Evolutionary conservation across 2,888 invertebrate species (phyloP).

Genomic region (Sesia bembeciformis): DNA sequence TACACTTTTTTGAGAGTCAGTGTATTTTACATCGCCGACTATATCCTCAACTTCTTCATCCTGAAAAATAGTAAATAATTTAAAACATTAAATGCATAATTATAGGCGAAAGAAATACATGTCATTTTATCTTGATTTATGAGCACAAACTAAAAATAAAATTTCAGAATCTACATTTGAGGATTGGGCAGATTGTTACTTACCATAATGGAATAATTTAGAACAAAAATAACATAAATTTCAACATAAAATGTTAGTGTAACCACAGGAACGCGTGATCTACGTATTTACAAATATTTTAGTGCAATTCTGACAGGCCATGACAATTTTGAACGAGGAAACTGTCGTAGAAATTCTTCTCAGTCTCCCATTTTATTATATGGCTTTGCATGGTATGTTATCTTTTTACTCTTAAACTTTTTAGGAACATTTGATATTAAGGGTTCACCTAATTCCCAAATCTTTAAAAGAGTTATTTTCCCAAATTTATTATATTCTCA

Average conservation of each 20-base stretch:
- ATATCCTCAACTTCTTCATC: constrained; percentile 56
- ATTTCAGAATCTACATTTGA: background rate
- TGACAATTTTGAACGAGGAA: constrained; percentile 46
- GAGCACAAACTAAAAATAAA: constrained; percentile 2
- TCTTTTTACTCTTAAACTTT: no score
- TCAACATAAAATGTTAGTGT: constrained; percentile 26
- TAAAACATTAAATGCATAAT: no score
- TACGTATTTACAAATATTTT: constrained; percentile 55
- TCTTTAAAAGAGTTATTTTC: no score
- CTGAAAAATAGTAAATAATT: constrained; percentile 20
- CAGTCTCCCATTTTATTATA: no score
- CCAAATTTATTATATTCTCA: no score
- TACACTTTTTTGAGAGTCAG: constrained; percentile 62
- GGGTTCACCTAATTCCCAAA: no score
- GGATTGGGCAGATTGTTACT: background rate
- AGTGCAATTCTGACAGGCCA: constrained; percentile 59
- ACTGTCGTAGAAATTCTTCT: constrained; percentile 12
- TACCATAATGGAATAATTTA: constrained; percentile 53
- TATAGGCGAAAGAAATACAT: background rate
- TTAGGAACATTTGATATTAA: no score
- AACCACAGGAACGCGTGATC: constrained; percentile 30
- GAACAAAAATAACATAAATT: constrained; percentile 49
- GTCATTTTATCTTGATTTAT: no score
- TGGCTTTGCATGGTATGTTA: no score
- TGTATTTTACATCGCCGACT: constrained; percentile 42